Evolutionary conservation across 2,888 invertebrate species (phyloP), one percentile per base, ranked within the genome.

Genomic region (Andrena flavipes): DNA sequence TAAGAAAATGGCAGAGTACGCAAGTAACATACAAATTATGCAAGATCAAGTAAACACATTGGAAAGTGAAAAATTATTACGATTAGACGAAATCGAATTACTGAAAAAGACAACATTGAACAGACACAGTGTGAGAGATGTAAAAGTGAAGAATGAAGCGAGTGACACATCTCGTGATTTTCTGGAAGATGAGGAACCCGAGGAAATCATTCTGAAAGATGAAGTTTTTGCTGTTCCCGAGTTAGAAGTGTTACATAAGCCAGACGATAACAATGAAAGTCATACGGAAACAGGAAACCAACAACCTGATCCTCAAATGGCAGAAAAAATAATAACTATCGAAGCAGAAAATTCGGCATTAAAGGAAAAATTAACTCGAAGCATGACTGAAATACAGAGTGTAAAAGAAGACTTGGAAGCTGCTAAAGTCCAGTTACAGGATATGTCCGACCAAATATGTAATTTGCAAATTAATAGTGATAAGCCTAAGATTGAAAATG

Each of bases 301-400:
- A 49, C 59, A 77, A 71, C 2, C 83, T 13, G 60, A 65, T 10
- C 20, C 5, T 23, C 65, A 84, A 60, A 65, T 83, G 2, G 35
- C 33, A 6, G 74, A 80, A 62, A 77, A 78, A 42, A 29, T 82
- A 77, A n/a, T 51, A 1, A 10, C 48, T 16, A 8, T 78, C 33
- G 76, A 88, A 63, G 54, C 48, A 10, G 90, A 91, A 73, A 91
- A 91, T 81, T 35, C 42, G 4, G 8, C 67, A 2, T 65, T 91
- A 7, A 87, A 81, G 48, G 79, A 87, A 20, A 88, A 89, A 83
- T 80, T 89, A 71, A 72, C 64, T 60, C 60, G 79, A 75, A 83
- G 76, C 71, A 59, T 59, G n/a, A 64, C 35, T 23, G 85, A 88
- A 82, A 88, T 88, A 59, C 30, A 86, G 42, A 64, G 33, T 10